Evolutionary conservation across 2,797 vertebrate species (phyloP), one percentile per base, ranked within the genome.

Genomic region (Sebastes melanostomus): DNA sequence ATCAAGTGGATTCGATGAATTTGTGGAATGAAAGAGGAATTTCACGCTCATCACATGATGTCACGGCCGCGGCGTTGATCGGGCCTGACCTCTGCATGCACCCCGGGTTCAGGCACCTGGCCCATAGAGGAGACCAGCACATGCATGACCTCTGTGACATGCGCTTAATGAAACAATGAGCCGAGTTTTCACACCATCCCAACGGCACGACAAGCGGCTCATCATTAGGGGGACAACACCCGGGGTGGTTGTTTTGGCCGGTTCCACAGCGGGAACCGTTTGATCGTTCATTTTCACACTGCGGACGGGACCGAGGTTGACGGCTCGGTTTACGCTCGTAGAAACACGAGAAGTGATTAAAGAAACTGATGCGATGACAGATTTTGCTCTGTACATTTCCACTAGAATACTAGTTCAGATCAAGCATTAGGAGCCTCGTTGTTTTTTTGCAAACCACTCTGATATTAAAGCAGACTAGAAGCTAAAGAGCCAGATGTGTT

Each of bases 81-180:
- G 5, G 18, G 58, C 46, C 75, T 93, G 91, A 91, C 87, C 90
- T 77, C 81, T 50, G 60, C 2, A 1, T 89, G 89, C 86, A 86
- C 92, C 89, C 89, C 52, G 52, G 78, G 81, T 72, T 65, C 36
- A 87, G 86, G 84, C 92, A 94, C 87, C 92, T 92, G 91, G 91
- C 62, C 89, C 80, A 90, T 63, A 82, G 80, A 78, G 78, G 79
- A 82, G 65, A 77, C 80, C 56, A 69, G 13, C 72, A 68, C 78
- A 77, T 42, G 61, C 32, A 30, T 76, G 89, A 92, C 90, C 89
- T 87, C 76, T 10, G 71, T 83, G 88, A 82, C 91, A 84, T 75
- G 80, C 46, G 81, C 60, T 90, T 90, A 89, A 88, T 92, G 82
- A 91, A 88, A 91, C 78, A 78, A 85, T 67, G 76, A 81, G 74